Conservation (phyloP, 2,888 invertebrate genomes). For the Polyploca ridens region DNA sequence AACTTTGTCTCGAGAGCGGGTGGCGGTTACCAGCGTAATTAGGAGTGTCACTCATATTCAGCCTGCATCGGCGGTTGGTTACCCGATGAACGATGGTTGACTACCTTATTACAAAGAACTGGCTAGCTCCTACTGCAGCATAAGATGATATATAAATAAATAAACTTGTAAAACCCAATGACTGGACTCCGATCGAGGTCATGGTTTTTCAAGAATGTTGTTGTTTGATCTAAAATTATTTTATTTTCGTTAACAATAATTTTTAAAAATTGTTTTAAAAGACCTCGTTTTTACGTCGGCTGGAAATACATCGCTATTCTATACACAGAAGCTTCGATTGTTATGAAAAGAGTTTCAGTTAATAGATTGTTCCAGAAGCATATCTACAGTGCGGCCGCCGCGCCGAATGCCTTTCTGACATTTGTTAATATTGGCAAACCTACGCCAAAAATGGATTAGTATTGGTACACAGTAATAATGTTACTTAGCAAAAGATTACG, state of each 20-base stretch:
- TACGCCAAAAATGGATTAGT: too few relatives aligned
- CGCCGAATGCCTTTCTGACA: too few relatives aligned
- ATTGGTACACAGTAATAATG: too few relatives aligned
- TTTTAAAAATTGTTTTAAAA: too few relatives aligned
- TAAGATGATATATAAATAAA: not conserved
- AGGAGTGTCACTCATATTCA: conserved; percentile 48
- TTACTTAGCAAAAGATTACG: too few relatives aligned
- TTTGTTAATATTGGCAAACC: too few relatives aligned
- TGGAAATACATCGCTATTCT: too few relatives aligned
- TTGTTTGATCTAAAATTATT: not conserved
- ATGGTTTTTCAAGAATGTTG: not conserved
- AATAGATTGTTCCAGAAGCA: not conserved
- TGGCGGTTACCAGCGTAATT: conserved; percentile 41
- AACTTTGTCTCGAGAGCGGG: conserved; percentile 47
- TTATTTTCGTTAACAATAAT: too few relatives aligned
- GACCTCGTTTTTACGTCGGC: too few relatives aligned
- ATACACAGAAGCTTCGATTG: not conserved
- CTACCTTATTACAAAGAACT: too few relatives aligned
- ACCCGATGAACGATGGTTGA: not conserved
- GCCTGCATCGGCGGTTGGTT: not conserved
- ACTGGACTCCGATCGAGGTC: not conserved
- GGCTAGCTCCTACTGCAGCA: not conserved
- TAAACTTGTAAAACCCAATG: not conserved
- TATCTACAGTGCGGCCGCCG: not conserved
- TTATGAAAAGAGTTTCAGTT: not conserved